Evolutionary conservation across 2,888 invertebrate species (phyloP), one percentile per base, ranked within the genome.

Genomic region (Synanthedon vespiformis): DNA sequence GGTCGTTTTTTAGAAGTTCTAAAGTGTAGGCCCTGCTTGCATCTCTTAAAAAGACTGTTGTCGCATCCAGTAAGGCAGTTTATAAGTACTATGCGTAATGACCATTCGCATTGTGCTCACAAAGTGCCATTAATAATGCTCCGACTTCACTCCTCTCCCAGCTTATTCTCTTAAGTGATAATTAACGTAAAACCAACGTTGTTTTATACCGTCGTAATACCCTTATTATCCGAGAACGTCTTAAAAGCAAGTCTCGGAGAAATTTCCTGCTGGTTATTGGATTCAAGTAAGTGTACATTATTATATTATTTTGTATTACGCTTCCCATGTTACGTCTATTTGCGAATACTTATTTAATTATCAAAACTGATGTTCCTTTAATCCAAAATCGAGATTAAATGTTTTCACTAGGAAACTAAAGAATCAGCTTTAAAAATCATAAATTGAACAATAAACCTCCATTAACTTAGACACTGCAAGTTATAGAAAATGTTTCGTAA

Each of bases 81-180:
- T 48, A 18, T 16, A n/a, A n/a, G n/a, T n/a, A 16, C 14, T 8
- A 8, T 18, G 12, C 16, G 18, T 18, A 22, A 48, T 48, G 48
- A 48, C 48, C 48, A 16, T 48, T 48, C 48, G 18, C 22, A 48
- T 18, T 48, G 16, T 48, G 22, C 18, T 48, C 48, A 16, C 48
- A 48, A 18, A 48, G 48, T 48, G 12, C 48, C 16, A 16, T 48
- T 48, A 48, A 48, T 48, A 48, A 48, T 48, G 48, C 16, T 48
- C 48, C 22, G 6, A 34, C 34, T 34, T 34, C 34, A 34, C 34
- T 34, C 22, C 16, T 12, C 22, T 48, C 48, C 16, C 22, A 16
- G 48, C 48, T 48, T 48, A 48, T 48, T 48, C 48, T 22, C 48
- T 48, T 48, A 48, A 48, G 22, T 48, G 48, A 48, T 48, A 48